These are phyloP conservation scores for Tupiocoris notatus DNA, from an alignment of 2,888 invertebrate genomes.

Conservation along the genomic window DNA sequence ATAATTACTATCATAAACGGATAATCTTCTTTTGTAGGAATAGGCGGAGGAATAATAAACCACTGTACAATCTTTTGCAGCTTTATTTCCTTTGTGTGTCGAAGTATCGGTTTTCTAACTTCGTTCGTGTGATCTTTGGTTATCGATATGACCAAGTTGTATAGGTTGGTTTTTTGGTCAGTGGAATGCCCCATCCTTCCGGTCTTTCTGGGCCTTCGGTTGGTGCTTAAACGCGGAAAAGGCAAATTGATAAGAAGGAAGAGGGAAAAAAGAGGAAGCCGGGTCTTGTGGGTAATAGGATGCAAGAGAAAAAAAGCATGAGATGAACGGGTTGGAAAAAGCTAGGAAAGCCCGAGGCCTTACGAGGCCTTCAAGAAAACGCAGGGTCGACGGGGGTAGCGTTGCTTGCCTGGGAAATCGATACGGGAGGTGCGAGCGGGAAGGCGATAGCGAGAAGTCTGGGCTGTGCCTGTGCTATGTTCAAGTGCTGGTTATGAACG, in stretches of 20 bases:
- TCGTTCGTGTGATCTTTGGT: no score
- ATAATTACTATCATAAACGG: no score
- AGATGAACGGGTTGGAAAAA: neutral
- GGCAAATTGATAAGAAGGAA: constrained; percentile 21
- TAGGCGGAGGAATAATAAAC: no score
- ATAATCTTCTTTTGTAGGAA: no score
- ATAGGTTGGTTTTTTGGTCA: neutral
- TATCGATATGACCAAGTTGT: neutral
- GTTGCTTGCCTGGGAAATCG: constrained; percentile 27
- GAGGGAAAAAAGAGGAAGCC: neutral
- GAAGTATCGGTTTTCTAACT: no score
- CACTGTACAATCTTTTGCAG: no score
- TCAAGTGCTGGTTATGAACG: neutral
- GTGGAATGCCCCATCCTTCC: neutral
- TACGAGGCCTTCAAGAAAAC: neutral
- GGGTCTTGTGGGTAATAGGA: neutral
- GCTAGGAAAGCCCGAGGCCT: neutral
- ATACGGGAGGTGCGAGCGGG: constrained; percentile 7
- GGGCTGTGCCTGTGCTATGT: neutral
- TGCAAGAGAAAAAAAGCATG: neutral
- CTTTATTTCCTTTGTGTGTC: no score
- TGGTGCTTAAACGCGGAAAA: neutral
- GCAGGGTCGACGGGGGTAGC: neutral
- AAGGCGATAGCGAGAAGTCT: neutral
- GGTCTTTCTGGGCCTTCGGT: neutral